Evolutionary conservation across 2,888 invertebrate genomes (phyloP), one percentile per base, ranked within the genome.

Genomic region (Lymantria dispar): DNA sequence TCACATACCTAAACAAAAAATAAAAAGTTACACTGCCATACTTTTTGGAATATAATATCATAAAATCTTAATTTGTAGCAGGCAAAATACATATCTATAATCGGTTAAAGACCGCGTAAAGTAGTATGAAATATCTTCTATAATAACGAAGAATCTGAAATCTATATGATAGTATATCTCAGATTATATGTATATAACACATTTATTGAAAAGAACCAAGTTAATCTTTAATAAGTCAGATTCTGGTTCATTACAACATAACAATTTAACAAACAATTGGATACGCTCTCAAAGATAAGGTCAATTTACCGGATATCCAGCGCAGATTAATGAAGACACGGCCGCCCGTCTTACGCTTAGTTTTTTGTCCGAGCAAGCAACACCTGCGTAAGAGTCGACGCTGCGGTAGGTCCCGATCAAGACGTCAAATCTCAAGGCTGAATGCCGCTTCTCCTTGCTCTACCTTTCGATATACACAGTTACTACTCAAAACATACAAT

Each of bases 401-500:
- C 87, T 87, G 89, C 89, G 90, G 90, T 91, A 83, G 90, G 90
- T 91, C 90, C 78, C 87, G 87, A 89, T 88, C 90, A 88, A 90
- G 89, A 88, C 89, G 83, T 90, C 89, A 91, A 87, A 87, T 81
- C 87, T 85, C 88, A 91, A 90, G 90, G 90, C 81, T 87, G 83
- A 56, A 68, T 62, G 74, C 79, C 74, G 77, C 76, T 82, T 76
- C 72, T 77, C 79, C 75, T 78, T 73, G 69, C 70, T 70, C 68
- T 76, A 69, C 73, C 80, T 80, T 79, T 82, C 79, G 78, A 83
- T 84, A 83, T 83, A 86, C 79, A 82, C 74, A 80, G 83, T 83
- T 75, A 80, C 75, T 38, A 38, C 11, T 33, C 33, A 8, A 10
- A 7, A 33, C 1, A 33, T 33, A 33, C 33, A 33, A 33, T 10